Evolutionary conservation across 2,888 invertebrate species (phyloP).

Genomic region (Lepeophtheirus nordmannii): DNA sequence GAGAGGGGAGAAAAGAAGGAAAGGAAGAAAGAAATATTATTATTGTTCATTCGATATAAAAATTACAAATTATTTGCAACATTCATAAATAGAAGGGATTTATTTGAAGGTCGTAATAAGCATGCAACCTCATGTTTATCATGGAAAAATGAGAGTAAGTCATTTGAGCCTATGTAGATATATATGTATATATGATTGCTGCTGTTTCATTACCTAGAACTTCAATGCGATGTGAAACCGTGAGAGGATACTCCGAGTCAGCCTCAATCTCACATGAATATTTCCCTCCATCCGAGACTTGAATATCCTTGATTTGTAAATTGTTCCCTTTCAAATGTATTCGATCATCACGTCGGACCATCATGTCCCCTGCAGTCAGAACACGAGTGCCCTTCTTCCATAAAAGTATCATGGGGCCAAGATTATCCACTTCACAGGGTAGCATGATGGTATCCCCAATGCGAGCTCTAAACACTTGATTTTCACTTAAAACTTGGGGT

Average conservation of each 20-base stretch:
- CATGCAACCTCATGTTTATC: no score
- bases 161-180: no score
- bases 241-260: conserved; percentile 11
- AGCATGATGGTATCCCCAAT: neutral
- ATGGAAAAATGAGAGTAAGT: no score
- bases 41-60: no score
- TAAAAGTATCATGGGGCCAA: conserved; percentile 18
- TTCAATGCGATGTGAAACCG: conserved; percentile 17
- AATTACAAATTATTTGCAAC: no score
- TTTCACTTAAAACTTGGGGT: conserved; percentile 6
- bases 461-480: conserved; percentile 7
- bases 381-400: conserved; percentile 20
- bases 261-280: conserved; percentile 21
- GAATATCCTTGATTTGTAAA: conserved; percentile 12
- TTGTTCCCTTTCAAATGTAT: conserved; percentile 11
- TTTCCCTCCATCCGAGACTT: conserved; percentile 18
- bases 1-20: no score
- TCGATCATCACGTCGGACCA: conserved; percentile 19
- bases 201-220: conserved; percentile 4
- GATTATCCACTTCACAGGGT: conserved; percentile 6
- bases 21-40: no score
- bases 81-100: no score
- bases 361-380: conserved; percentile 22
- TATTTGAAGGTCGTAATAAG: no score
- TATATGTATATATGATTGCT: no score